A percentile compares a stretch with the other conserved stretches of the same genome.
These are phyloP conservation scores for Drosophila punjabiensis DNA, from an alignment of 1,140 invertebrate species.

Conservation along the genomic window DNA sequence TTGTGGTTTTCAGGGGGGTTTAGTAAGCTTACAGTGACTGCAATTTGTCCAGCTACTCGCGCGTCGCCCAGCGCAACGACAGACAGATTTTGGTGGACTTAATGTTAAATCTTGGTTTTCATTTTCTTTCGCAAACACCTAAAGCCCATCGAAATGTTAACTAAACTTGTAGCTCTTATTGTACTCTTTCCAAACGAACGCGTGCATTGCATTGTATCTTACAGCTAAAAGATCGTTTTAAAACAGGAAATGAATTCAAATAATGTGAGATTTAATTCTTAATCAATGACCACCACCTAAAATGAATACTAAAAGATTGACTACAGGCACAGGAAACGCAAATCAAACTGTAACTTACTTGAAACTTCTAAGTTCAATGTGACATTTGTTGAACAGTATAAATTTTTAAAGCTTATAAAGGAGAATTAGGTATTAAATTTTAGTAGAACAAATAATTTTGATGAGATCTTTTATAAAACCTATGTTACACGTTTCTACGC, in stretches of 20 bases:
- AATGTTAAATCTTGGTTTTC: conserved; percentile 38
- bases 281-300: conserved; percentile 38
- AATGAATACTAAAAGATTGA: conserved; percentile 24
- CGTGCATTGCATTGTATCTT: conserved; percentile 59
- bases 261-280: background rate
- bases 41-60: conserved; percentile 74
- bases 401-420: background rate
- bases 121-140: conserved; percentile 55
- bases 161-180: conserved; percentile 37
- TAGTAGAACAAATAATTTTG: background rate
- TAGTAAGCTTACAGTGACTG: conserved; percentile 41
- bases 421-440: background rate
- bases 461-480: background rate
- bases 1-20: conserved; percentile 24
- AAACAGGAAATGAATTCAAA: conserved; percentile 17
- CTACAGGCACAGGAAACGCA: conserved; percentile 30
- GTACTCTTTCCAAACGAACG: conserved; percentile 60
- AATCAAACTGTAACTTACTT: background rate
- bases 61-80: conserved; percentile 83
- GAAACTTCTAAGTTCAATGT: background rate
- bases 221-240: conserved; percentile 18
- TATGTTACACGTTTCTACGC: background rate
- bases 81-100: conserved; percentile 65
- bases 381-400: background rate
- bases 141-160: conserved; percentile 52